Evolutionary conservation across 2,797 vertebrate genomes (phyloP).

Genomic region (Molossus alvarezi): DNA sequence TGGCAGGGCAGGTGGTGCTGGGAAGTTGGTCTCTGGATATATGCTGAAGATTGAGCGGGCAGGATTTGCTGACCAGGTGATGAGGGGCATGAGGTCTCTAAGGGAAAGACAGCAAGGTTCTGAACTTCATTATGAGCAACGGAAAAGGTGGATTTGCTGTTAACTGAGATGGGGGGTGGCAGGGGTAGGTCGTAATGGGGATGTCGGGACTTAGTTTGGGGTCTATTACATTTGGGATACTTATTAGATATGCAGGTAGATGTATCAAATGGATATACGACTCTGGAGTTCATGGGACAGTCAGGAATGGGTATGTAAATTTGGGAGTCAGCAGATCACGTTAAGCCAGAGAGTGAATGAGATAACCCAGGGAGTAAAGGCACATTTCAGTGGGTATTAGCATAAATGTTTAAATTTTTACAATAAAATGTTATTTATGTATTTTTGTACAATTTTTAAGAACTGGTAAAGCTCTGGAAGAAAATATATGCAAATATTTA

Average conservation of each 20-base stretch:
- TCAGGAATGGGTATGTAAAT: background rate
- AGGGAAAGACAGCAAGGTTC: background rate
- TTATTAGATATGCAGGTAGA: background rate
- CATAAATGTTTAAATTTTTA: constrained; percentile 41
- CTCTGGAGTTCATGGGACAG: background rate
- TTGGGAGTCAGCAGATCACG: background rate
- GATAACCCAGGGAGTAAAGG: background rate
- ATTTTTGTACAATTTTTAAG: background rate
- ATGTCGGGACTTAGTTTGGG: background rate
- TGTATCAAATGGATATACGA: background rate
- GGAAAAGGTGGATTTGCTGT: background rate
- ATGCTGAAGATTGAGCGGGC: background rate
- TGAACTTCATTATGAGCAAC: background rate
- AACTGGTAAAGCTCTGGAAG: background rate
- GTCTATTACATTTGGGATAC: constrained; percentile 33
- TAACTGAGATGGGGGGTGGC: background rate
- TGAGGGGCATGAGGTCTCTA: background rate
- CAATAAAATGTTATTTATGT: constrained; percentile 27
- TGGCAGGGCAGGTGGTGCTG: background rate
- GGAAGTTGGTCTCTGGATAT: background rate
- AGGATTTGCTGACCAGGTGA: background rate
- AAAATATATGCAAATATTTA: constrained; percentile 51
- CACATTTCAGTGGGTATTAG: background rate
- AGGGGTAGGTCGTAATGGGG: background rate
- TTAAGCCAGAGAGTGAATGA: background rate